Percentiles rank a stretch among this genome's conserved stretches.
phyloP scores from a whole-genome alignment of 2,888 invertebrate species.

The Aspidapion aeneum region DNA sequence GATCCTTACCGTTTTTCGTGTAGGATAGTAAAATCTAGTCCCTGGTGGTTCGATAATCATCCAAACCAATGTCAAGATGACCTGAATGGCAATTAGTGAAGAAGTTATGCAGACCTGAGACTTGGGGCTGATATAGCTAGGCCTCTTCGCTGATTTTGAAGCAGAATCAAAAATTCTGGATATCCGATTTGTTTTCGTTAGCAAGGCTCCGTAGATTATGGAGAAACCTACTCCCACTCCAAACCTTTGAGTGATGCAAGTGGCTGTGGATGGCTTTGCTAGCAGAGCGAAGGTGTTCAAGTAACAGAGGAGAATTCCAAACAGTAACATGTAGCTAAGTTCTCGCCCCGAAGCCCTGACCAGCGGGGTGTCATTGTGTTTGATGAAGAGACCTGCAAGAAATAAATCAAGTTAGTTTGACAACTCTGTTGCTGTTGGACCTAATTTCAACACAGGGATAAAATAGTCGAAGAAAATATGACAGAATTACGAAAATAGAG shows the following conservation, averaged over 20 bases:
- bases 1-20: constrained; percentile 47
- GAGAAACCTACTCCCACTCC: constrained; percentile 64
- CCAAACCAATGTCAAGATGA: constrained; percentile 60
- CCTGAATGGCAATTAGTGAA: constrained; percentile 53
- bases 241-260: constrained; percentile 60
- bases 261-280: constrained; percentile 54
- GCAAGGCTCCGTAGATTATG: constrained; percentile 60
- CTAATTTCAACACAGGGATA: too few species aligned
- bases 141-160: constrained; percentile 58
- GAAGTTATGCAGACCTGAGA: constrained; percentile 57
- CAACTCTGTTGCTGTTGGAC: too few species aligned
- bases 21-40: constrained; percentile 54
- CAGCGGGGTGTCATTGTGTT: constrained; percentile 63
- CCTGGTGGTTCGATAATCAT: constrained; percentile 64
- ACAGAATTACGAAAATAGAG: too few species aligned
- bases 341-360: constrained; percentile 62
- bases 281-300: constrained; percentile 60
- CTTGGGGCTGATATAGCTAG: constrained; percentile 62
- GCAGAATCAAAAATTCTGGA: constrained; percentile 63
- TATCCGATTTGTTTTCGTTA: constrained; percentile 64
- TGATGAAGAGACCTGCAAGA: constrained; percentile 51
- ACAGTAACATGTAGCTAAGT: constrained; percentile 59
- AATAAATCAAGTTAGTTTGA: too few species aligned
- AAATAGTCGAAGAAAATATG: too few species aligned
- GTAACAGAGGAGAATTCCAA: constrained; percentile 61